Conservation (phyloP, 1,140 invertebrate species). For the Hycleus cichorii region DNA sequence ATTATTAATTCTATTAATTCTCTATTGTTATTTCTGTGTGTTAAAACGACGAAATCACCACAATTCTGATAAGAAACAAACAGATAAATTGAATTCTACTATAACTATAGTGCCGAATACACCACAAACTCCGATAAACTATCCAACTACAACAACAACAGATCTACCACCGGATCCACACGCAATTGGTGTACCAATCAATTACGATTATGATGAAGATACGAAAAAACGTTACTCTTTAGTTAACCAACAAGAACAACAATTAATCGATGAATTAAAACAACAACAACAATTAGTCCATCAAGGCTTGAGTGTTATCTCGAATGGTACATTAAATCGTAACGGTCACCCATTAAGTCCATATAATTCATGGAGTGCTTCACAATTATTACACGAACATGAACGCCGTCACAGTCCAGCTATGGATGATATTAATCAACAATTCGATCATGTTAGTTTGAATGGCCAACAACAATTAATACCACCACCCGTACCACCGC, state of each 20-base stretch:
- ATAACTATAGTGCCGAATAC: slow-evolving; percentile 40
- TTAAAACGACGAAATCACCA: slow-evolving; percentile 31
- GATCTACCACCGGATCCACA: slow-evolving; percentile 33
- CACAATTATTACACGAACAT: slow-evolving; percentile 52
- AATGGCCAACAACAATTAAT: slow-evolving; percentile 32
- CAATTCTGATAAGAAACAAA: slow-evolving; percentile 28
- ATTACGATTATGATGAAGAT: slow-evolving; percentile 40
- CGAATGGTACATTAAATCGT: slow-evolving; percentile 39
- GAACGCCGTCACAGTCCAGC: slow-evolving; percentile 47
- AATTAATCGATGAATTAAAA: slow-evolving; percentile 41
- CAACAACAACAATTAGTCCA: slow-evolving; percentile 33
- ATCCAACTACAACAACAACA: slow-evolving; percentile 27
- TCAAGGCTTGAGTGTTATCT: slow-evolving; percentile 39
- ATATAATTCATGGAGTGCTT: slow-evolving; percentile 52
- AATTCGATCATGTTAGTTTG: slow-evolving; percentile 37
- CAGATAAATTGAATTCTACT: slow-evolving; percentile 35
- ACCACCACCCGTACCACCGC: slow-evolving; percentile 39
- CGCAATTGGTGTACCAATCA: slow-evolving; percentile 39
- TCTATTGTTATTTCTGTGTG: slow-evolving; percentile 46
- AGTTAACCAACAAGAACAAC: slow-evolving; percentile 41
- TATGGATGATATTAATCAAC: slow-evolving; percentile 31
- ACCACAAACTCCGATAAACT: slow-evolving; percentile 24
- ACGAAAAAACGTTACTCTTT: slow-evolving; percentile 46
- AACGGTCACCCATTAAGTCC: slow-evolving; percentile 45
- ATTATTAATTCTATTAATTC: slow-evolving; percentile 36